These are phyloP conservation scores for Penaeus vannamei DNA, from an alignment of 1,140 invertebrate species.

Conservation along the genomic window DNA sequence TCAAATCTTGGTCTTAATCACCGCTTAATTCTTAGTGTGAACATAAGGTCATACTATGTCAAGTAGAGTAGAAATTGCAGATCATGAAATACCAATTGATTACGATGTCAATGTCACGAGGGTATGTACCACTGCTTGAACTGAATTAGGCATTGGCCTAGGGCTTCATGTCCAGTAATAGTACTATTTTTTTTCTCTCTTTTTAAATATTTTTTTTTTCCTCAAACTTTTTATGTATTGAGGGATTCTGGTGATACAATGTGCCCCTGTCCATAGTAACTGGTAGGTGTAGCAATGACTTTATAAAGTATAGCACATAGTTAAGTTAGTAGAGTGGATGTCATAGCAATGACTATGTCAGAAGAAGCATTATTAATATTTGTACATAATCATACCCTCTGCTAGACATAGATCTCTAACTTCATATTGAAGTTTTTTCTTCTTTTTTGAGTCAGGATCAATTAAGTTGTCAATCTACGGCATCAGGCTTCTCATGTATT, in stretches of 20 bases:
- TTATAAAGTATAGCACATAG: slow-evolving; percentile 34
- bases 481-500: slow-evolving; percentile 41
- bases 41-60: no score
- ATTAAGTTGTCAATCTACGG: slow-evolving; percentile 39
- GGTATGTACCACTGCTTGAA: no score
- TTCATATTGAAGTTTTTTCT: slow-evolving; percentile 64
- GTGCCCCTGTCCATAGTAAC: slow-evolving; percentile 43
- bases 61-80: no score
- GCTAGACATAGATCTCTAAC: slow-evolving; percentile 55
- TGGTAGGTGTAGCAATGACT: slow-evolving; percentile 23
- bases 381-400: slow-evolving; percentile 51
- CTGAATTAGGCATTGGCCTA: no score
- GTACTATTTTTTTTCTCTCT: not conserved
- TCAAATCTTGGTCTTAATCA: no score
- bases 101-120: no score
- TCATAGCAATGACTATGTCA: slow-evolving; percentile 26
- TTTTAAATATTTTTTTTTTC: not conserved
- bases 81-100: no score
- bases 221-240: not conserved
- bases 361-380: slow-evolving; percentile 57
- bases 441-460: slow-evolving; percentile 32
- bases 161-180: not conserved
- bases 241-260: slow-evolving; percentile 48
- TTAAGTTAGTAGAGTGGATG: not conserved
- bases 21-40: no score